Conservation (phyloP, 2,113 vertebrate genomes). For the Dascyllus trimaculatus region DNA sequence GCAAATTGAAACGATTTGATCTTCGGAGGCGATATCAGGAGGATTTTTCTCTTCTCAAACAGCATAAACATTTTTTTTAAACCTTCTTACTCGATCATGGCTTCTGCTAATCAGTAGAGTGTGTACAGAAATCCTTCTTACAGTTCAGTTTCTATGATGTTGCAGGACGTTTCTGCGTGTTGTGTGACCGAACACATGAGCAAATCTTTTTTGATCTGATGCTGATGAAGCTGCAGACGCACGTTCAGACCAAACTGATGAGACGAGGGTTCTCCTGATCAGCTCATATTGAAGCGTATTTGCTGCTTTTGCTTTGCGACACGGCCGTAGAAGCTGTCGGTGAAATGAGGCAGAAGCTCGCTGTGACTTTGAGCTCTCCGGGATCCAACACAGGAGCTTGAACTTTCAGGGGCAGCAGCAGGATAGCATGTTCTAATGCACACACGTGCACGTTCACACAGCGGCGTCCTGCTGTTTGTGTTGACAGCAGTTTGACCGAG, state of each 20-base stretch:
- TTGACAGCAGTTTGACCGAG: not conserved
- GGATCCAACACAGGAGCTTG: slow-evolving; percentile 16
- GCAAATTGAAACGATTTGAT: slow-evolving; percentile 2
- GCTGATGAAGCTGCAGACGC: not conserved
- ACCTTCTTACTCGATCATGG: not conserved
- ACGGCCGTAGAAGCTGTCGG: slow-evolving; percentile 27
- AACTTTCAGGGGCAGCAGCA: slow-evolving; percentile 6
- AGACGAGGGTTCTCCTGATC: slow-evolving; percentile 6
- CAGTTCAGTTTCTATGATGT: not conserved
- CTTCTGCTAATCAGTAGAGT: not conserved
- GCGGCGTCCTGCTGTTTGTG: no score
- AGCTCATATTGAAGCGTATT: not conserved
- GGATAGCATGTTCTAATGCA: not conserved
- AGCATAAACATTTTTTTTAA: slow-evolving; percentile 5
- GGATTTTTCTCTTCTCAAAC: not conserved
- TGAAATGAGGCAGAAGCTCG: slow-evolving; percentile 33
- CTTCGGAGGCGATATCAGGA: slow-evolving; percentile 4
- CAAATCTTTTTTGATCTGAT: not conserved
- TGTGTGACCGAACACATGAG: no score
- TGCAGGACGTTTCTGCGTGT: not conserved
- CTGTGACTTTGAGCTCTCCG: slow-evolving; percentile 19
- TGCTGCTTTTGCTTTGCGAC: not conserved
- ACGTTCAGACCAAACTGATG: slow-evolving; percentile 4
- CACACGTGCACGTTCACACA: not conserved
- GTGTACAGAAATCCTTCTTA: not conserved